Evolutionary conservation across 2,888 invertebrate genomes (phyloP).

Genomic region (Philonicus albiceps): DNA sequence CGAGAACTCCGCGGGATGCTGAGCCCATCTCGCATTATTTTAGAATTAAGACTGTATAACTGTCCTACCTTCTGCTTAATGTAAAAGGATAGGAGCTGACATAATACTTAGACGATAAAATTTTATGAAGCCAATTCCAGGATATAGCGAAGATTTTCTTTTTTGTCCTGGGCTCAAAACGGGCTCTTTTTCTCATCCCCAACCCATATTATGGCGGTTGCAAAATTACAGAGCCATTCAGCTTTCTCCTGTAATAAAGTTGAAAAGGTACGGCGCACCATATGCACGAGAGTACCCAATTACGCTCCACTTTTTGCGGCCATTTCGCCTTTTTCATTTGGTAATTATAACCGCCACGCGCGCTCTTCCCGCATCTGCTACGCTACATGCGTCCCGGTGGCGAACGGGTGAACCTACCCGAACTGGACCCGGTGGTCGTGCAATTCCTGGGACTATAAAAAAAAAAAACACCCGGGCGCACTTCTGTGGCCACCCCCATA

Average conservation of each 20-base stretch:
- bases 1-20: not conserved
- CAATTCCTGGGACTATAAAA: not conserved
- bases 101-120: slow-evolving; percentile 27
- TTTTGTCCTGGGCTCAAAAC: not conserved
- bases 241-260: slow-evolving; percentile 13
- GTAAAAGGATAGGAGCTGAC: not conserved
- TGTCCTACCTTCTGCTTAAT: not conserved
- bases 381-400: not conserved
- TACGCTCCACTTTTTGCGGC: slow-evolving; percentile 16
- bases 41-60: not conserved
- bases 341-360: slow-evolving; percentile 25
- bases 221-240: slow-evolving; percentile 25
- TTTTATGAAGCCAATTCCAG: slow-evolving; percentile 25
- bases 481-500: not conserved
- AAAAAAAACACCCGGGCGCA: not conserved
- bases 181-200: not conserved
- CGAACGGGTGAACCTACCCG: not conserved
- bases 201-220: not conserved
- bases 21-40: not conserved
- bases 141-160: slow-evolving; percentile 15
- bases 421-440: not conserved
- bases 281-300: slow-evolving; percentile 29
- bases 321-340: slow-evolving; percentile 33
- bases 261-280: slow-evolving; percentile 21
- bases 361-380: not conserved